Evolutionary conservation across 1,140 invertebrate genomes (phyloP), one percentile per base, ranked within the genome.

Genomic region (Zaprionus camerounensis): DNA sequence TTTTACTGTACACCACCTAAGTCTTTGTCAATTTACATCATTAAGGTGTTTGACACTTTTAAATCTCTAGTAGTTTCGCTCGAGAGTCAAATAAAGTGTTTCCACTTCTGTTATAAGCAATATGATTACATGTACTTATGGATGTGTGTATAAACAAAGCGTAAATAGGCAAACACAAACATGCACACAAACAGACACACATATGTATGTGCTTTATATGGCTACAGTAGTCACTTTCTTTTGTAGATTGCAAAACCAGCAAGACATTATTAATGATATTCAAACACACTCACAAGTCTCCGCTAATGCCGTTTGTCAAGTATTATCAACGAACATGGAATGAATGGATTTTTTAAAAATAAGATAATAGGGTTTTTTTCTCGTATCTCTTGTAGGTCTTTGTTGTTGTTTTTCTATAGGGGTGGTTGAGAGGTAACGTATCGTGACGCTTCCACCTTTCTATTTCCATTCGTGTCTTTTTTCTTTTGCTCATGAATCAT

Each of bases 371-470:
- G 7, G 34, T n/a, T 67, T 67, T 57, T 67, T 49, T 36, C 15
- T 22, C 31, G 17, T 56, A 9, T 55, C 34, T 67, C 17, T 46
- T 57, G 2, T n/a, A 22, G 41, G 41, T 17, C 2, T 46, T 44
- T 24, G 1, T 68, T 56, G 44, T 65, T 38, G 53, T 71, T 65
- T 7, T 65, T 65, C 13, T 13, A 17, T 4, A 55, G 34, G 64
- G 53, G 53, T 61, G 41, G 58, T 31, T 71, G 41, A 4, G 26
- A 22, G 49, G 12, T 53, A 75, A 67, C 38, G 46, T 68, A 65
- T 61, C 61, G 61, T 61, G 68, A 71, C 68, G 71, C 28, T 51
- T 36, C 68, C 62, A 76, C 73, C 73, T 76, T 76, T 76, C 55
- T 55, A 53, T 44, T 76, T 36, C 69, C 38, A 65, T 55, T 56